Percentiles rank a stretch among this genome's conserved stretches.
phyloP scores from a whole-genome alignment of 1,140 invertebrate genomes.

The Dendrolimus punctatus region DNA sequence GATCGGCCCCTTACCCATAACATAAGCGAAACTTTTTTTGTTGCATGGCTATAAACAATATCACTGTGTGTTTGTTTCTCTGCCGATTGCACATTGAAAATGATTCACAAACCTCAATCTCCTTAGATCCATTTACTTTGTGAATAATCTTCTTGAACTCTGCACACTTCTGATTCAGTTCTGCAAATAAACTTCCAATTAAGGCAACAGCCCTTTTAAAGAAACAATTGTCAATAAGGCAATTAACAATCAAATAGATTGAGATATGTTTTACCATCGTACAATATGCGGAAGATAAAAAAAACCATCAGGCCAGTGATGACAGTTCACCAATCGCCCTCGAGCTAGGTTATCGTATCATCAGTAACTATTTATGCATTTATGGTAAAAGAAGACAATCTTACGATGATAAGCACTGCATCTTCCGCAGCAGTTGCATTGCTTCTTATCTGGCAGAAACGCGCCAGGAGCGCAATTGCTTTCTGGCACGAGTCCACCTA shows the following conservation, averaged over 20 bases:
- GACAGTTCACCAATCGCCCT: too few species aligned
- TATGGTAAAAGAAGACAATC: conserved; percentile 9
- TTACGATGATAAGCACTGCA: conserved; percentile 51
- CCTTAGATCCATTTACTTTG: conserved; percentile 33
- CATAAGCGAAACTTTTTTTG: too few species aligned
- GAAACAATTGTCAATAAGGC: too few species aligned
- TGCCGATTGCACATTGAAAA: background rate
- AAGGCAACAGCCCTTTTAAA: too few species aligned
- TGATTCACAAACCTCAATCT: conserved; percentile 40
- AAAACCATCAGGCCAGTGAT: too few species aligned
- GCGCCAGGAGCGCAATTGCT: conserved; percentile 31
- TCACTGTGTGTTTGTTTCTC: too few species aligned
- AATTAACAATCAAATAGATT: background rate
- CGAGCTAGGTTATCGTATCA: too few species aligned
- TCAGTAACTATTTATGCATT: background rate
- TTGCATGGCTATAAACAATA: too few species aligned
- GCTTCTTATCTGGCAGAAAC: conserved; percentile 42
- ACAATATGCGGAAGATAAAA: too few species aligned
- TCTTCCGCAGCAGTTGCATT: conserved; percentile 53
- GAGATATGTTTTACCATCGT: background rate
- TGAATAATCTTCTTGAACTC: conserved; percentile 50
- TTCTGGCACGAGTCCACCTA: conserved; percentile 23
- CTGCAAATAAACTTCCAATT: conserved; percentile 21
- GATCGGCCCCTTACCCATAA: too few species aligned
- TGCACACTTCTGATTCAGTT: conserved; percentile 56